Percentiles rank a stretch among this genome's conserved stretches.
phyloP scores from a whole-genome alignment of 2,113 vertebrate genomes.

The Cryptoleucopteryx plumbea region DNA sequence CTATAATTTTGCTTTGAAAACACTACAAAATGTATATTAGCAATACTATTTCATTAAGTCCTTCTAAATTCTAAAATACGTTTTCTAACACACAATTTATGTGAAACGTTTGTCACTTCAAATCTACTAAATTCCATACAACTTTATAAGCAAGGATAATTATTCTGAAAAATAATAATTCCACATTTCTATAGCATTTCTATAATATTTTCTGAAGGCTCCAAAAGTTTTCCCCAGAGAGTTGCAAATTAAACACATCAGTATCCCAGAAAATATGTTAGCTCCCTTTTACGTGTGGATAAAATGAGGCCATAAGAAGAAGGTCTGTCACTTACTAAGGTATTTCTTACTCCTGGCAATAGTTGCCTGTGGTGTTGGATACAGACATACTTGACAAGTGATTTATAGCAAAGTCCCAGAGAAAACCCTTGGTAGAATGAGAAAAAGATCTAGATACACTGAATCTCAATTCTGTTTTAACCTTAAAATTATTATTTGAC shows the following conservation, averaged over 20 bases:
- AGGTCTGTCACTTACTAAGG: neutral
- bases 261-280: neutral
- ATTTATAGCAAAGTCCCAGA: neutral
- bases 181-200: neutral
- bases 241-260: neutral
- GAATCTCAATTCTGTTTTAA: neutral
- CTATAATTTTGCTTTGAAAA: neutral
- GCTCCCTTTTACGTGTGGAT: neutral
- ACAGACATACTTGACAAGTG: neutral
- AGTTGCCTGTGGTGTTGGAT: neutral
- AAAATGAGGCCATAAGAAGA: constrained; percentile 1
- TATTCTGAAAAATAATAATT: constrained; percentile 3
- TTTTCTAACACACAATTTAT: neutral
- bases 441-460: neutral
- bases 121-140: neutral
- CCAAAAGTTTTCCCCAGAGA: neutral
- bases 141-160: neutral
- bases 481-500: neutral
- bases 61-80: neutral
- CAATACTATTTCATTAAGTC: neutral
- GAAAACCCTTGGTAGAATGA: neutral
- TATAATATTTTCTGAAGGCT: neutral
- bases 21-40: neutral
- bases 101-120: neutral
- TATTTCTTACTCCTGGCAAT: neutral